Conservation (phyloP, 1,140 invertebrate species). For the Drosophila arizonae region DNA sequence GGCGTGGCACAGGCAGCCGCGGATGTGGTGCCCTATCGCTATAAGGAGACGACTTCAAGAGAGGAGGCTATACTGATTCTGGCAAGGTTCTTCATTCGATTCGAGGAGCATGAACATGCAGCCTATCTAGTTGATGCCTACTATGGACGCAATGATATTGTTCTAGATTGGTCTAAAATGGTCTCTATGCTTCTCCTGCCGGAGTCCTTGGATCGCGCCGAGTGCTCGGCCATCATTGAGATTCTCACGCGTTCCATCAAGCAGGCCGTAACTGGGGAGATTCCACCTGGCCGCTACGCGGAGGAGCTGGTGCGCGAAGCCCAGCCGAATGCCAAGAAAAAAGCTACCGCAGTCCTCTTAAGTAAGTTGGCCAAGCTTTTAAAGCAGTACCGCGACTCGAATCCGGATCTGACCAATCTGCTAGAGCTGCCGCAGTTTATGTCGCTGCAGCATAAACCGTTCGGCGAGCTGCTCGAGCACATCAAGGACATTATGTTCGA, state of each 20-base stretch:
- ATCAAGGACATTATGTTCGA: slow-evolving; percentile 33
- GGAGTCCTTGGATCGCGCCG: background rate
- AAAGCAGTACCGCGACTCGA: background rate
- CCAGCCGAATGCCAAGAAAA: background rate
- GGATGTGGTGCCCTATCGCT: slow-evolving; percentile 10
- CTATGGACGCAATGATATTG: slow-evolving; percentile 14
- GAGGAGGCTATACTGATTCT: slow-evolving; percentile 19
- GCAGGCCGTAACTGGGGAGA: slow-evolving; percentile 52
- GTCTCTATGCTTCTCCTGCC: slow-evolving; percentile 36
- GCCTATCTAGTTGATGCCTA: slow-evolving; percentile 58
- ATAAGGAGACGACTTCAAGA: background rate
- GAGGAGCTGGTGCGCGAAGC: slow-evolving; percentile 25
- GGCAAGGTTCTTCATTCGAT: slow-evolving; percentile 29
- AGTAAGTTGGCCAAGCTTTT: slow-evolving; percentile 23
- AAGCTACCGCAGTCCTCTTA: slow-evolving; percentile 22
- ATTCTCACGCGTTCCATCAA: slow-evolving; percentile 40
- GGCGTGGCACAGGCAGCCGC: slow-evolving; percentile 52
- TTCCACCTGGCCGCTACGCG: slow-evolving; percentile 57
- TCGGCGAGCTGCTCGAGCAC: slow-evolving; percentile 13
- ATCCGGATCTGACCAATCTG: slow-evolving; percentile 32
- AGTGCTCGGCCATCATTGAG: slow-evolving; percentile 46
- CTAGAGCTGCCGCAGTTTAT: slow-evolving; percentile 47
- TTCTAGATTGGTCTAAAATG: slow-evolving; percentile 51
- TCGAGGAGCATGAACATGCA: slow-evolving; percentile 47
- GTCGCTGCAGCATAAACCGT: background rate